Evolutionary conservation across 2,888 invertebrate species (phyloP).

Genomic region (Dusona sp.): DNA sequence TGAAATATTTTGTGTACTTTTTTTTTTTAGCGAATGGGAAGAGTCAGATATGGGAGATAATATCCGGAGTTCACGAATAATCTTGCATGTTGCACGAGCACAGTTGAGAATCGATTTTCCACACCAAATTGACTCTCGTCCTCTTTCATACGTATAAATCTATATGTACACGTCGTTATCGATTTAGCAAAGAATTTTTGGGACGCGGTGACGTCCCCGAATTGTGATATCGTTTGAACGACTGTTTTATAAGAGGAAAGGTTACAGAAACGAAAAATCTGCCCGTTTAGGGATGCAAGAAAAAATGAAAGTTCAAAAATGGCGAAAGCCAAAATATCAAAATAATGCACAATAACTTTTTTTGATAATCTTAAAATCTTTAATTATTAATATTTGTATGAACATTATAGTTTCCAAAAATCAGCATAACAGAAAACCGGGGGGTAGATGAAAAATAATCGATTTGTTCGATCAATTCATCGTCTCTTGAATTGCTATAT

Average conservation of each 20-base stretch:
- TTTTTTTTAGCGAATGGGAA: conserved; percentile 1
- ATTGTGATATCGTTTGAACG: conserved; percentile 39
- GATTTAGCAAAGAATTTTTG: conserved; percentile 42
- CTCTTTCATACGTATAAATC: conserved; percentile 4
- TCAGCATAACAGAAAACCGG: background rate
- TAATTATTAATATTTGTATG: background rate
- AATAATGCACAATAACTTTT: background rate
- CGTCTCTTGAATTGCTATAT: background rate
- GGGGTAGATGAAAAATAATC: background rate
- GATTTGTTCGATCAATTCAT: background rate
- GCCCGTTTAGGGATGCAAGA: background rate
- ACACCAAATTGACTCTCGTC: conserved; percentile 41
- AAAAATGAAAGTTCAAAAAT: background rate
- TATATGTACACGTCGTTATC: background rate
- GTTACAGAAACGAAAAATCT: conserved; percentile 8
- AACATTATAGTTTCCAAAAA: background rate
- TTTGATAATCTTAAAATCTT: background rate
- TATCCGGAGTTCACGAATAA: conserved; percentile 28
- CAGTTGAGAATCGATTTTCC: conserved; percentile 43
- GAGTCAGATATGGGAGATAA: conserved; percentile 17
- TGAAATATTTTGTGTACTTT: background rate
- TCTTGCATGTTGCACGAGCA: conserved; percentile 51
- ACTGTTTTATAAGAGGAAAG: background rate
- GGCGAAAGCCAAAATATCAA: background rate
- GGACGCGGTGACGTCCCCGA: conserved; percentile 56